phyloP scores from a whole-genome alignment of 2,888 invertebrate species.

The Athrips mouffetella region DNA sequence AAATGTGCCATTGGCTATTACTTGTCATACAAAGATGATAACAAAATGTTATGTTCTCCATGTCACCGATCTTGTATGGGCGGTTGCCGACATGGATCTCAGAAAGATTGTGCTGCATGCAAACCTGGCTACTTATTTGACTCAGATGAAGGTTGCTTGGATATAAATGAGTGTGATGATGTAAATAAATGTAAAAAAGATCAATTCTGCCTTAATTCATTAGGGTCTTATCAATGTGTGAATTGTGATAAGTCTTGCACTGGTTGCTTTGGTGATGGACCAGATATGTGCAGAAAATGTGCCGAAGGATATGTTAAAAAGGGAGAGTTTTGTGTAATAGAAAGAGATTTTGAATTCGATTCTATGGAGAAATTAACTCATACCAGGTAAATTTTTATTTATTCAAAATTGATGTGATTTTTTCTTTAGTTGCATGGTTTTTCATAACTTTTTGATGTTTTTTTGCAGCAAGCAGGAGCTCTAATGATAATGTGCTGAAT shows the following conservation, averaged over 20 bases:
- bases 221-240: conserved; percentile 89
- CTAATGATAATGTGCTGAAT: conserved; percentile 33
- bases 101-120: conserved; percentile 80
- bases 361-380: conserved; percentile 46
- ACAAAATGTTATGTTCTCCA: conserved; percentile 84
- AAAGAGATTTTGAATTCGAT: conserved; percentile 62
- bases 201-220: conserved; percentile 93
- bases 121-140: conserved; percentile 85
- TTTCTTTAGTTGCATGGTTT: conserved; percentile 13
- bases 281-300: conserved; percentile 93
- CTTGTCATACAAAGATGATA: conserved; percentile 84
- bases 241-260: conserved; percentile 91
- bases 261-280: conserved; percentile 92
- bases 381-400: conserved; percentile 46
- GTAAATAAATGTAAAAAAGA: conserved; percentile 76
- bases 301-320: conserved; percentile 83
- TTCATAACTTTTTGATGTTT: conserved; percentile 28
- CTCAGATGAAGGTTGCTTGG: conserved; percentile 87
- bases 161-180: conserved; percentile 89
- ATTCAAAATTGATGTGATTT: conserved; percentile 6
- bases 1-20: conserved; percentile 87
- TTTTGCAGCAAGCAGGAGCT: conserved; percentile 69
- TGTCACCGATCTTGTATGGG: conserved; percentile 90
- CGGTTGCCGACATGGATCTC: conserved; percentile 85
- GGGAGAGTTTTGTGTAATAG: conserved; percentile 87